Conservation (phyloP, 2,888 invertebrate genomes). For the Phaedon cochleariae region DNA sequence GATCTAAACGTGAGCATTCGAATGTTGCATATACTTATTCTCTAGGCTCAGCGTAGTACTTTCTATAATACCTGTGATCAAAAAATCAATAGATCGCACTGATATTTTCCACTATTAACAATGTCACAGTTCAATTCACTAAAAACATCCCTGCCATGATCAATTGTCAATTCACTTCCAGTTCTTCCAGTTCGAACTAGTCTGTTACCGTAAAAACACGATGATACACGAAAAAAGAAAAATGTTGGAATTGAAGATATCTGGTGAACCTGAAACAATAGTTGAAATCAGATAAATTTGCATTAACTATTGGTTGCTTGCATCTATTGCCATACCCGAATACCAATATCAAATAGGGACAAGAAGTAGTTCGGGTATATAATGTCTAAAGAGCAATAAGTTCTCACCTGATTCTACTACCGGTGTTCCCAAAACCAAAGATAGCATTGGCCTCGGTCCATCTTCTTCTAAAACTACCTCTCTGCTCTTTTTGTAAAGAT, state of each 20-base stretch:
- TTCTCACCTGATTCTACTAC: conserved; percentile 68
- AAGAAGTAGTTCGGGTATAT: too few species aligned
- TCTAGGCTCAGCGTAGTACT: too few species aligned
- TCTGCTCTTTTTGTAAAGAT: conserved; percentile 70
- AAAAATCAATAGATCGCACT: too few species aligned
- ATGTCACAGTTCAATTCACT: not conserved
- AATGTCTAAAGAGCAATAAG: too few species aligned
- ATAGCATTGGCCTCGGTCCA: conserved; percentile 76
- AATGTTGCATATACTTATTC: too few species aligned
- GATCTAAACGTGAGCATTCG: too few species aligned
- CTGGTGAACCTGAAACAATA: not conserved
- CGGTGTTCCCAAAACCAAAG: conserved; percentile 76
- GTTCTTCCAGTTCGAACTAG: not conserved
- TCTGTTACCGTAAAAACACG: not conserved
- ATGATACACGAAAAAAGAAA: not conserved
- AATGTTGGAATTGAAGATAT: not conserved
- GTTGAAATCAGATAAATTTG: too few species aligned
- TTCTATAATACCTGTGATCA: too few species aligned
- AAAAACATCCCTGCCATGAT: not conserved
- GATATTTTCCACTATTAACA: not conserved
- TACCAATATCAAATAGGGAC: too few species aligned
- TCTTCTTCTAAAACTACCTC: conserved; percentile 75
- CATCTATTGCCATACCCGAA: too few species aligned
- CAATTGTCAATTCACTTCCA: not conserved
- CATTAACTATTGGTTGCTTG: too few species aligned